These are phyloP conservation scores for Diarsia dahlii DNA, from an alignment of 2,888 invertebrate species.

Conservation along the genomic window DNA sequence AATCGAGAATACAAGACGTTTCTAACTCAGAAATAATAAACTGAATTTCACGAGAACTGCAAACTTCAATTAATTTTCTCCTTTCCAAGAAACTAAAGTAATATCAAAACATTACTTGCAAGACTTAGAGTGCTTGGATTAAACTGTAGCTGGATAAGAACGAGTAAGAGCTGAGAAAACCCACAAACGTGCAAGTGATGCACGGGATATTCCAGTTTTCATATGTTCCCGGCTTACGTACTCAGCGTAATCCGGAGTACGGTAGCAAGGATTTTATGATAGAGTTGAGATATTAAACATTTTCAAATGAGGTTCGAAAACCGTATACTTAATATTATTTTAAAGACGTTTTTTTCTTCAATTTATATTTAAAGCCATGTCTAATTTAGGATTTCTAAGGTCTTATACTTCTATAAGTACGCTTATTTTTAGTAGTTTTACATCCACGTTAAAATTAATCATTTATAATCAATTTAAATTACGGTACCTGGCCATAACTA, in stretches of 20 bases:
- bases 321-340: not conserved
- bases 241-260: constrained; percentile 36
- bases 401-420: no score
- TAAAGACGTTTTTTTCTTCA: no score
- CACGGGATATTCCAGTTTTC: constrained; percentile 50
- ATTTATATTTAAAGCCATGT: no score
- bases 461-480: no score
- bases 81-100: constrained; percentile 33
- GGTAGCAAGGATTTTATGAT: constrained; percentile 19
- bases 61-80: constrained; percentile 52
- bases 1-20: not conserved
- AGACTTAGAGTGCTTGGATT: constrained; percentile 42
- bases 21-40: constrained; percentile 36
- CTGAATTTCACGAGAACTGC: constrained; percentile 8
- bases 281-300: not conserved
- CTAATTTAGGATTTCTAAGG: no score
- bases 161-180: constrained; percentile 25
- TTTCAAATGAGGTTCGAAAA: not conserved
- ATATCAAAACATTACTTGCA: constrained; percentile 41
- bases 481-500: no score
- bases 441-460: no score
- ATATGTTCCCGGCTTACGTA: constrained; percentile 33
- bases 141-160: constrained; percentile 39
- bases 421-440: no score
- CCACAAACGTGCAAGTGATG: constrained; percentile 42